Evolutionary conservation across 2,797 vertebrate species (phyloP), one percentile per base, ranked within the genome.

Genomic region (Ctenopoma kingsleyae): DNA sequence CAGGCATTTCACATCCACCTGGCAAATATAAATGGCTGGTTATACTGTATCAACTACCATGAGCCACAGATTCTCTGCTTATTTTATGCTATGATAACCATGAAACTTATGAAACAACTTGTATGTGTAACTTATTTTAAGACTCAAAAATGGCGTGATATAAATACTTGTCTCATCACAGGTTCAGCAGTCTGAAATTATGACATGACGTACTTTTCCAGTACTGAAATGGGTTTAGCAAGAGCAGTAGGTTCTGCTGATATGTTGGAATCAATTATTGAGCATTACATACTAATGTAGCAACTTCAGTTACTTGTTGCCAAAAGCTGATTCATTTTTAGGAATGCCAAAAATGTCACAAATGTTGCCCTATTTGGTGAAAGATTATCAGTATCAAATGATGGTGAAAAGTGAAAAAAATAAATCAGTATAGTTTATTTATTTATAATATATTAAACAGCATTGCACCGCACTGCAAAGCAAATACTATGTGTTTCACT

Each of bases 1-100:
- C 89, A 93, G 89, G 83, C 87, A 83, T 89, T 89, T 91, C 89
- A 86, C 87, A 89, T 92, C 84, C 85, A 92, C 90, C 91, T 89
- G 86, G 91, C 87, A 89, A 89, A 88, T 87, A 88, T 71, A 89
- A 88, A 85, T 46, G 82, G 60, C 75, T 72, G 79, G 60, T 89
- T 89, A 85, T 83, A 61, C 84, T 87, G 82, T 79, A 86, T 82
- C 75, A 66, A 67, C 79, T 38, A 81, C 62, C 63, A 40, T 11
- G 38, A 73, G 71, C 57, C 62, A 64, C 78, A 13, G 40, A 75
- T 78, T 74, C 80, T 73, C 65, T 43, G 63, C 67, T 76, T 51
- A 41, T 78, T 83, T 81, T 66, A 71, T 50, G 66, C 65, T 64
- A 27, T 52, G 54, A 83, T 68, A 76, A 76, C 50, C 53, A 67